phyloP scores from a whole-genome alignment of 2,888 invertebrate species.

The Endomychus coccineus region DNA sequence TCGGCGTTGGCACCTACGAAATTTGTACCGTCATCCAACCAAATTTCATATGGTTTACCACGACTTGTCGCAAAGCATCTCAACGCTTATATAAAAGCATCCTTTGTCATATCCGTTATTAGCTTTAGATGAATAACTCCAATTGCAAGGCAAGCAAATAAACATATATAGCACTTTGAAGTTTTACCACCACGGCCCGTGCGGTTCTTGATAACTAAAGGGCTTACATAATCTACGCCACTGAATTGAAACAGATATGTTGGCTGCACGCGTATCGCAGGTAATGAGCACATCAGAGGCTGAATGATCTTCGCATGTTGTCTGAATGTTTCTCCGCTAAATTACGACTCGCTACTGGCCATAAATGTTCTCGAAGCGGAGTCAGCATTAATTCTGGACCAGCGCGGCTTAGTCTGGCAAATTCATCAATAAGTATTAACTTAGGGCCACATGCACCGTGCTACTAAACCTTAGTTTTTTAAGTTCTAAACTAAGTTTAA shows the following conservation, averaged over 20 bases:
- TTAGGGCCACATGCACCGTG: no score
- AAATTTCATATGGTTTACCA: constrained; percentile 26
- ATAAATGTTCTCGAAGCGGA: no score
- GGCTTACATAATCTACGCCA: constrained; percentile 27
- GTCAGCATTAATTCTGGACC: no score
- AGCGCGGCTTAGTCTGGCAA: no score
- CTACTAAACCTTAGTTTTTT: no score
- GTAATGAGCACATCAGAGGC: no score
- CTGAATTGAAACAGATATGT: constrained; percentile 12
- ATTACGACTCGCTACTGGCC: no score
- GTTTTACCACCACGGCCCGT: background rate
- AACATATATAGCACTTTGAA: background rate
- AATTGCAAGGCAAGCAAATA: constrained; percentile 1
- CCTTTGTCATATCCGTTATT: constrained; percentile 27
- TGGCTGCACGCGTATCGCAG: no score
- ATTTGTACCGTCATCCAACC: constrained; percentile 34
- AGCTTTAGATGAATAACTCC: constrained; percentile 33
- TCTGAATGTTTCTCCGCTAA: no score
- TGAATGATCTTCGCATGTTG: no score
- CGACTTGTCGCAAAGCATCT: constrained; percentile 29
- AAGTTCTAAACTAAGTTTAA: no score
- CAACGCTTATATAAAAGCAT: constrained; percentile 26
- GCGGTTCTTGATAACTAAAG: constrained; percentile 13
- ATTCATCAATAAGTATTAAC: no score
- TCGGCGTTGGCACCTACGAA: constrained; percentile 30